Conservation (phyloP, 2,113 vertebrate genomes). For the Cottus gobio region DNA sequence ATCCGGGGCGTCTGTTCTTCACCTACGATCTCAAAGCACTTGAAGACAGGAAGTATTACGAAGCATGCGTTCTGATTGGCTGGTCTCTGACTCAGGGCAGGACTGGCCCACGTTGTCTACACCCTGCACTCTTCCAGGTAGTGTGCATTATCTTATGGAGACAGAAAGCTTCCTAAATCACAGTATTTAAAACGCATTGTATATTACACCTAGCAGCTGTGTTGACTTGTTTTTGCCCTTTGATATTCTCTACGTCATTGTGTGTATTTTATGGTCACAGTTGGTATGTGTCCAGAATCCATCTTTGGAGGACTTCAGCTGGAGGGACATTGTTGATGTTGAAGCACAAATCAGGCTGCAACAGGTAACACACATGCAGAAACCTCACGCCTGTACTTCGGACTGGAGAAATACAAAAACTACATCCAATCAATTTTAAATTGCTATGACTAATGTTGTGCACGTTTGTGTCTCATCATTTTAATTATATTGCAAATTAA, state of each 20-base stretch:
- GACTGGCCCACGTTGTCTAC: constrained; percentile 71
- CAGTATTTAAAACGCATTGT: background rate
- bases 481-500: background rate
- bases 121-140: constrained; percentile 75
- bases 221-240: background rate
- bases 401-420: background rate
- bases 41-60: constrained; percentile 66
- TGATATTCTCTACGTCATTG: background rate
- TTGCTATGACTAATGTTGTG: background rate
- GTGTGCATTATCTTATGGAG: constrained; percentile 4
- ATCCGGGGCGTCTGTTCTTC: constrained; percentile 66
- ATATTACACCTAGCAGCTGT: background rate
- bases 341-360: constrained; percentile 62
- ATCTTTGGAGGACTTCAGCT: constrained; percentile 68
- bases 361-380: constrained; percentile 54
- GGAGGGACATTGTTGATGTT: constrained; percentile 63
- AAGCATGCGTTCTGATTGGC: constrained; percentile 76
- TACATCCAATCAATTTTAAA: background rate
- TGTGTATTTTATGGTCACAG: constrained; percentile 21
- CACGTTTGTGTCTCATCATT: background rate
- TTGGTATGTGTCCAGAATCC: constrained; percentile 72
- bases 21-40: constrained; percentile 72
- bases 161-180: background rate
- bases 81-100: constrained; percentile 78
- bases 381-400: background rate